Conservation (phyloP, 2,113 vertebrate genomes). For the Macroglossus sobrinus region DNA sequence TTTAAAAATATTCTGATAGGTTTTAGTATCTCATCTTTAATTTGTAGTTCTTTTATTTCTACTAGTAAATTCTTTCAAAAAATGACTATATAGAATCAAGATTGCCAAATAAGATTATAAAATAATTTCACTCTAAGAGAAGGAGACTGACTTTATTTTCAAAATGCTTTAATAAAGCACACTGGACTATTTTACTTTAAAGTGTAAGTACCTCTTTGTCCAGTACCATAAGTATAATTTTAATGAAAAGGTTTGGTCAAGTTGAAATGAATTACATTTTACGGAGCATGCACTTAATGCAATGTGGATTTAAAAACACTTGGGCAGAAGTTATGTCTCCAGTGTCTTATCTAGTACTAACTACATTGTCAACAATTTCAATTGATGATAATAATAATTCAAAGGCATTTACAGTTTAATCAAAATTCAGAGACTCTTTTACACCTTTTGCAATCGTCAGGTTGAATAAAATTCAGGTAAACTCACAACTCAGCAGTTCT, state of each 20-base stretch:
- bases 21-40: not conserved
- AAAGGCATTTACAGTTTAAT: slow-evolving; percentile 33
- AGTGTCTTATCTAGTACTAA: not conserved
- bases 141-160: not conserved
- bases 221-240: slow-evolving; percentile 17
- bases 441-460: not conserved
- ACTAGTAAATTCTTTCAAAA: not conserved
- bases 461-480: slow-evolving; percentile 31
- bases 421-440: slow-evolving; percentile 27
- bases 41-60: slow-evolving; percentile 10
- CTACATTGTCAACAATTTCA: slow-evolving; percentile 34
- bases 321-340: not conserved
- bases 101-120: not conserved
- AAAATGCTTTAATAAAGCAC: not conserved
- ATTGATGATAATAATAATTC: slow-evolving; percentile 25
- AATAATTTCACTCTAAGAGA: not conserved
- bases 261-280: slow-evolving; percentile 57
- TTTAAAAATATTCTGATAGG: not conserved
- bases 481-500: not conserved
- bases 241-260: slow-evolving; percentile 40
- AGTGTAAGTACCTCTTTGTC: not conserved
- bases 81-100: not conserved
- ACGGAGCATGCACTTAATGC: not conserved
- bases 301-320: not conserved
- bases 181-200: not conserved